phyloP scores from a whole-genome alignment of 92 coral and sea anemone species.

The Epizoanthus rinbou region DNA sequence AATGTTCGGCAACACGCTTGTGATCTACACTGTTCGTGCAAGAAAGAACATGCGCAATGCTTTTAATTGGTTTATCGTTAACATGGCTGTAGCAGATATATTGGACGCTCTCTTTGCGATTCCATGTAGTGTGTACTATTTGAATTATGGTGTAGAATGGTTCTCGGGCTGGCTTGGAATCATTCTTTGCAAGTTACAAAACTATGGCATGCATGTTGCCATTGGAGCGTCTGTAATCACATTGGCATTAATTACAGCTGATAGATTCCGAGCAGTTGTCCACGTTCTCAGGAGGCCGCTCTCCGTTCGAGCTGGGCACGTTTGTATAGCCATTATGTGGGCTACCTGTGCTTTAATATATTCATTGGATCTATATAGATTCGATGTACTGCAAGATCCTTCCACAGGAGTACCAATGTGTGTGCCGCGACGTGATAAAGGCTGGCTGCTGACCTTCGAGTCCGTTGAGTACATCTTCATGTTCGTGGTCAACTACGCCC shows the following conservation, averaged over 20 bases:
- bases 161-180: constrained; percentile 6
- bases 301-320: not conserved
- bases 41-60: constrained; percentile 20
- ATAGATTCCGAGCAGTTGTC: constrained; percentile 31
- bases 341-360: not conserved
- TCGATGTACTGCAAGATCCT: not conserved
- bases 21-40: constrained; percentile 23
- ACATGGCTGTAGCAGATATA: constrained; percentile 39
- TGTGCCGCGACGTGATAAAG: too few species aligned
- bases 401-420: not conserved
- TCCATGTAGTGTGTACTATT: constrained; percentile 24
- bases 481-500: too few species aligned
- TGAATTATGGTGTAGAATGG: not conserved
- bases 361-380: constrained; percentile 24
- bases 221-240: constrained; percentile 38
- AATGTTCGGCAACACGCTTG: constrained; percentile 14
- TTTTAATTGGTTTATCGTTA: constrained; percentile 27
- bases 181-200: constrained; percentile 8
- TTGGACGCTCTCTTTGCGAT: constrained; percentile 36
- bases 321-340: constrained; percentile 32
- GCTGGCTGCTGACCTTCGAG: too few species aligned
- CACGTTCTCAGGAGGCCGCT: constrained; percentile 15
- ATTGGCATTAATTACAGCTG: constrained; percentile 31
- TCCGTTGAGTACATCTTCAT: too few species aligned
- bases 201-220: constrained; percentile 40